These are phyloP conservation scores for Oreonectes daqikongensis DNA, from an alignment of 2,797 vertebrate species.

Conservation along the genomic window DNA sequence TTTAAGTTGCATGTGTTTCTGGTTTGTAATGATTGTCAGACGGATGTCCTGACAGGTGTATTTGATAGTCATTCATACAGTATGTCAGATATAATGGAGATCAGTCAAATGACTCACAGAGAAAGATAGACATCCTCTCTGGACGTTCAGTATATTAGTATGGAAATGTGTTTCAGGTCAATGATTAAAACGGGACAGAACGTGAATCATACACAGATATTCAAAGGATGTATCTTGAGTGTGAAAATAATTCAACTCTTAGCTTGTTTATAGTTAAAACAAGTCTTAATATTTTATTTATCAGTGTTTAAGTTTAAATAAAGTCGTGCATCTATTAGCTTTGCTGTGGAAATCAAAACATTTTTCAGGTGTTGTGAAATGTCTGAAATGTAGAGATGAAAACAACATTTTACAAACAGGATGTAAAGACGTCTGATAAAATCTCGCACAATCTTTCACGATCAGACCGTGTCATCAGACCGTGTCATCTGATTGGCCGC, in stretches of 20 bases:
- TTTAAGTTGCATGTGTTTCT: not conserved
- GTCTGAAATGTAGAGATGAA: too few species aligned
- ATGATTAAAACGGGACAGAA: conserved; percentile 8
- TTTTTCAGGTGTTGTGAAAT: too few species aligned
- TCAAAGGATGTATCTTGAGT: too few species aligned
- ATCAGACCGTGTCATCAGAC: conserved; percentile 71
- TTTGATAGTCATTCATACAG: not conserved
- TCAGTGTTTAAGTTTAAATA: too few species aligned
- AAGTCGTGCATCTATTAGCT: too few species aligned
- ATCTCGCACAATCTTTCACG: conserved; percentile 42
- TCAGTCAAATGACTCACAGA: conserved; percentile 8
- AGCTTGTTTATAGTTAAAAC: too few species aligned
- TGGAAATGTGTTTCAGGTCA: conserved; percentile 7
- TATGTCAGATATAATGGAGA: conserved; percentile 22
- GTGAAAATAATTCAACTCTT: too few species aligned
- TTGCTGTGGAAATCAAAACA: too few species aligned
- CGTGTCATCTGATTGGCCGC: conserved; percentile 66
- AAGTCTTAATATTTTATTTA: too few species aligned
- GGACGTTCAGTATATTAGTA: not conserved
- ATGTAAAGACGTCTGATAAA: conserved; percentile 78
- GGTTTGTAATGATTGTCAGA: not conserved
- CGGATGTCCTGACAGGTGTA: not conserved
- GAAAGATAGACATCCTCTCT: not conserved
- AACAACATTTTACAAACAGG: conserved; percentile 66
- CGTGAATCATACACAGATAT: not conserved